These are phyloP conservation scores for Molanna angustata DNA, from an alignment of 2,888 invertebrate species.

Conservation along the genomic window DNA sequence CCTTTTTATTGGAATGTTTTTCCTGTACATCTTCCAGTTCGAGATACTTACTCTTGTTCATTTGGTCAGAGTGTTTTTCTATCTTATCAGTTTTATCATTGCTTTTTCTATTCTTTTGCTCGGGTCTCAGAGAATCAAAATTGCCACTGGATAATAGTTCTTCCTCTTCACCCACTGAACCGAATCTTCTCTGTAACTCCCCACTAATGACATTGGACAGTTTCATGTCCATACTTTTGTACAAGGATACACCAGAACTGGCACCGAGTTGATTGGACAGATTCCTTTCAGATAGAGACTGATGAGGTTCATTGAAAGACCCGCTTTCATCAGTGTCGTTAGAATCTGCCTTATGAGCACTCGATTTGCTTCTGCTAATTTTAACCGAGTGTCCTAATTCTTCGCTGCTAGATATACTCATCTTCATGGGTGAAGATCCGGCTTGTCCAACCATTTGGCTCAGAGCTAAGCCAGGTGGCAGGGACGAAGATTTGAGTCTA, in stretches of 20 bases:
- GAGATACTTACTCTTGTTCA: conserved; percentile 19
- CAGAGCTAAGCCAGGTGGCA: conserved; percentile 61
- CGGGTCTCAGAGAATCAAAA: conserved; percentile 38
- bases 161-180: conserved; percentile 33
- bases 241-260: conserved; percentile 5
- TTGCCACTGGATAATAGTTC: conserved; percentile 36
- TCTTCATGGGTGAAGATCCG: conserved; percentile 51
- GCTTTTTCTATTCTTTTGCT: conserved; percentile 35
- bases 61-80: conserved; percentile 13
- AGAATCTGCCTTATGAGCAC: conserved; percentile 49
- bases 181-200: conserved; percentile 30
- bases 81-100: conserved; percentile 21
- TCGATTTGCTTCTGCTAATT: conserved; percentile 52
- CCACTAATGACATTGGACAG: conserved; percentile 21
- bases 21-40: conserved; percentile 39
- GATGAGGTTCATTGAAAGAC: conserved; percentile 35
- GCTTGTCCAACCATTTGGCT: conserved; percentile 51
- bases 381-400: conserved; percentile 47
- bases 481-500: conserved; percentile 62
- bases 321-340: conserved; percentile 48
- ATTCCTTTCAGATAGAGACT: conserved; percentile 47
- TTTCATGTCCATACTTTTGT: conserved; percentile 24
- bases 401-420: conserved; percentile 49
- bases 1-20: conserved; percentile 49
- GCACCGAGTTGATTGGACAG: conserved; percentile 14